Conservation (phyloP, 1,140 invertebrate species). For the Intoshia linei region DNA sequence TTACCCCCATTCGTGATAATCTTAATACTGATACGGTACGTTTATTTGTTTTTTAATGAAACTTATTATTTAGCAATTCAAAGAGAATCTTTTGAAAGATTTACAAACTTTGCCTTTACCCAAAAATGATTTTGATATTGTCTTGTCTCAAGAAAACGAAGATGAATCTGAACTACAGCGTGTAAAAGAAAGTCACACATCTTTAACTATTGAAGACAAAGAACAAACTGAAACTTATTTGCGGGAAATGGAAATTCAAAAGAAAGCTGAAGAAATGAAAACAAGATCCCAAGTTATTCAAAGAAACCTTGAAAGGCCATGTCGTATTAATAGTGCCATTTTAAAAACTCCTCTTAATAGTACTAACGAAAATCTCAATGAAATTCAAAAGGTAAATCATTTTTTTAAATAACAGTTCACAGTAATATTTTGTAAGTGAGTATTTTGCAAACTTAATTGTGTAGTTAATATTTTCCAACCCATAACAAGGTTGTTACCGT, state of each 20-base stretch:
- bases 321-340: constrained; percentile 44
- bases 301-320: constrained; percentile 47
- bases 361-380: constrained; percentile 37
- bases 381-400: constrained; percentile 36
- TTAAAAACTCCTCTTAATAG: constrained; percentile 33
- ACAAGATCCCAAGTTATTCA: constrained; percentile 56
- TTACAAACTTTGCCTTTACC: constrained; percentile 48
- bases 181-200: constrained; percentile 14
- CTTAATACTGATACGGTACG: constrained; percentile 60
- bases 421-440: background rate
- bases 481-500: background rate
- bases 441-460: background rate
- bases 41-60: too few relatives aligned
- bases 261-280: constrained; percentile 34
- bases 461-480: background rate
- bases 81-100: constrained; percentile 30
- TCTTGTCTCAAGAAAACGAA: constrained; percentile 52
- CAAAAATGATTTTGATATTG: constrained; percentile 87
- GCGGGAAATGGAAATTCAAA: constrained; percentile 29
- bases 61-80: constrained; percentile 19
- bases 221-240: constrained; percentile 53
- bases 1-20: constrained; percentile 48
- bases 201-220: constrained; percentile 26
- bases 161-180: constrained; percentile 17
- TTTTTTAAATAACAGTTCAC: background rate